Evolutionary conservation across 2,888 invertebrate species (phyloP).

Genomic region (Ophion ventricosus): DNA sequence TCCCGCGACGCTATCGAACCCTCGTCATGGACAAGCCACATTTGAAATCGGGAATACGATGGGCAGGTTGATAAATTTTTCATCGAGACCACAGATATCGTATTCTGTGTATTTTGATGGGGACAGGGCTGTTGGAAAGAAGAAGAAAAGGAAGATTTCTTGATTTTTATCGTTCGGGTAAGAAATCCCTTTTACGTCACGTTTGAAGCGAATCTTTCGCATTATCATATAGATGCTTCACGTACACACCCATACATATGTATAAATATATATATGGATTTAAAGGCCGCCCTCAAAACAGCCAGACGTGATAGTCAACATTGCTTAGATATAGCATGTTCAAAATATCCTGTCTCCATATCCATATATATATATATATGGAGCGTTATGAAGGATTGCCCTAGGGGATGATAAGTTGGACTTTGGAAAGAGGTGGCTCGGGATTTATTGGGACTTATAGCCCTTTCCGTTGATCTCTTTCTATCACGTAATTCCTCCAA

Average conservation of each 20-base stretch:
- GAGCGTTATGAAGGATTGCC: slow-evolving; percentile 17
- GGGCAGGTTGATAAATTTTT: slow-evolving; percentile 49
- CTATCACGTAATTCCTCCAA: slow-evolving; percentile 28
- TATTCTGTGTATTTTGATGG: slow-evolving; percentile 9
- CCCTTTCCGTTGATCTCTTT: slow-evolving; percentile 23
- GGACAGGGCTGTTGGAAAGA: not conserved
- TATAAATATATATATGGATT: too few relatives aligned
- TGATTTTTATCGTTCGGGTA: slow-evolving; percentile 24
- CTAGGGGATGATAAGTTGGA: slow-evolving; percentile 51
- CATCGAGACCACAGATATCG: slow-evolving; percentile 18
- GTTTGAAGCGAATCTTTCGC: slow-evolving; percentile 25
- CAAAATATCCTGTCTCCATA: not conserved
- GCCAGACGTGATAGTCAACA: not conserved
- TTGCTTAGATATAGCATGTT: too few relatives aligned
- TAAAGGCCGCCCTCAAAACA: too few relatives aligned
- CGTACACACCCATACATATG: not conserved
- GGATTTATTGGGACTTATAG: slow-evolving; percentile 54
- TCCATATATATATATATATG: not conserved
- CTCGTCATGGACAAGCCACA: slow-evolving; percentile 6
- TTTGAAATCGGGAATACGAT: slow-evolving; percentile 36
- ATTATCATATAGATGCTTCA: slow-evolving; percentile 40
- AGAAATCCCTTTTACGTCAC: slow-evolving; percentile 17
- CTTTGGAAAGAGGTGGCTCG: slow-evolving; percentile 49
- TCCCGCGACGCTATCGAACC: not conserved
- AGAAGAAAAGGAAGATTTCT: slow-evolving; percentile 19